phyloP scores from a whole-genome alignment of 1,140 invertebrate species.

The Lutraria rhynchaena region DNA sequence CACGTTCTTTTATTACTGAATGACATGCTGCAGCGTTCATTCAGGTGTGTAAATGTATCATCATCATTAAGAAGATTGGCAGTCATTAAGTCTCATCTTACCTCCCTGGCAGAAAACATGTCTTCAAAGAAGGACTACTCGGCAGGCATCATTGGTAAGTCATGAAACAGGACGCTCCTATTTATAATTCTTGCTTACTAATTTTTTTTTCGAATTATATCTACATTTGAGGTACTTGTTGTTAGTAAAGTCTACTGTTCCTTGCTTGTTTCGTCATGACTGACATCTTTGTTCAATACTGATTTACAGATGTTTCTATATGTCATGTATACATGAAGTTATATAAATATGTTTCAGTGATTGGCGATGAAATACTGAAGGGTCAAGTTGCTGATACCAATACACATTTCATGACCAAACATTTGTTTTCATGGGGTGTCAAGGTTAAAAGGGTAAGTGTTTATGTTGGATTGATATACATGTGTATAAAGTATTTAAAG shows the following conservation, averaged over 20 bases:
- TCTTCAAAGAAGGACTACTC: slow-evolving; percentile 33
- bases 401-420: slow-evolving; percentile 87
- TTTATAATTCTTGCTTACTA: too few relatives aligned
- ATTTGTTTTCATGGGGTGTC: slow-evolving; percentile 87
- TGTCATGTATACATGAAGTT: too few relatives aligned
- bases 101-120: background rate
- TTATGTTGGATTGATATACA: background rate
- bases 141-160: slow-evolving; percentile 45
- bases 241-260: too few relatives aligned
- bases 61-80: slow-evolving; percentile 17
- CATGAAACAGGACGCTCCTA: too few relatives aligned
- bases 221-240: too few relatives aligned
- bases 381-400: slow-evolving; percentile 90
- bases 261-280: too few relatives aligned
- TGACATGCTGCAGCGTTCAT: slow-evolving; percentile 3
- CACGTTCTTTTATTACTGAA: background rate
- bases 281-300: too few relatives aligned
- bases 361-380: slow-evolving; percentile 94
- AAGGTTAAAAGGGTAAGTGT: slow-evolving; percentile 83
- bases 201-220: too few relatives aligned
- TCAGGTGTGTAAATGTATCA: background rate
- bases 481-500: background rate
- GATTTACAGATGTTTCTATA: too few relatives aligned
- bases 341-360: slow-evolving; percentile 86
- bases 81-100: slow-evolving; percentile 16